phyloP scores from a whole-genome alignment of 2,888 invertebrate species.

The Ecliptopera silaceata region DNA sequence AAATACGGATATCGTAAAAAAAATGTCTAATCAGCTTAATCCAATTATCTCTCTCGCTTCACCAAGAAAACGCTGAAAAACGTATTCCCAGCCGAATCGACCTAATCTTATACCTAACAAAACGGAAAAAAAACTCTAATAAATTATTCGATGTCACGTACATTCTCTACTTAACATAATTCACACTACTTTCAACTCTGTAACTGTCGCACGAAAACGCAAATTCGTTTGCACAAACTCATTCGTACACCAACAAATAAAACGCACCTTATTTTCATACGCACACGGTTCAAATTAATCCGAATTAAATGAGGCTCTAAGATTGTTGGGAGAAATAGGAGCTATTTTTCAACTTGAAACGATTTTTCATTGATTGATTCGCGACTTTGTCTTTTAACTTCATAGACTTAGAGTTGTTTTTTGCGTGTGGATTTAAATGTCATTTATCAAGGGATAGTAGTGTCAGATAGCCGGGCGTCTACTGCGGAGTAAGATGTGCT shows the following conservation, averaged over 20 bases:
- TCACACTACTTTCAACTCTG: conserved; percentile 19
- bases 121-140: conserved; percentile 52
- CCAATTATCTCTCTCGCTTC: conserved; percentile 48
- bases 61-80: conserved; percentile 39
- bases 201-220: not conserved
- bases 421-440: conserved; percentile 25
- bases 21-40: conserved; percentile 56
- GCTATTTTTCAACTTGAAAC: conserved; percentile 14
- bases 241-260: not conserved
- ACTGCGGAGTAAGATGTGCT: too few species aligned
- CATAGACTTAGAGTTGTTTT: conserved; percentile 1
- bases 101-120: conserved; percentile 48
- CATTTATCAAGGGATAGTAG: conserved; percentile 69
- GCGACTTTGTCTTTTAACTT: conserved; percentile 9
- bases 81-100: conserved; percentile 44
- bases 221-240: conserved; percentile 10
- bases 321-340: conserved; percentile 34
- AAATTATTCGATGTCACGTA: conserved; percentile 63
- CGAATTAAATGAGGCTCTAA: conserved; percentile 1
- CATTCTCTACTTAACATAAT: conserved; percentile 22
- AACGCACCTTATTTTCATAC: conserved; percentile 2
- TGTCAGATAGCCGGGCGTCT: conserved; percentile 52
- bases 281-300: conserved; percentile 3
- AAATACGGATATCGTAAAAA: conserved; percentile 36
- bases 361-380: conserved; percentile 14